phyloP scores from a whole-genome alignment of 2,888 invertebrate genomes.

The Agriotes lineatus region DNA sequence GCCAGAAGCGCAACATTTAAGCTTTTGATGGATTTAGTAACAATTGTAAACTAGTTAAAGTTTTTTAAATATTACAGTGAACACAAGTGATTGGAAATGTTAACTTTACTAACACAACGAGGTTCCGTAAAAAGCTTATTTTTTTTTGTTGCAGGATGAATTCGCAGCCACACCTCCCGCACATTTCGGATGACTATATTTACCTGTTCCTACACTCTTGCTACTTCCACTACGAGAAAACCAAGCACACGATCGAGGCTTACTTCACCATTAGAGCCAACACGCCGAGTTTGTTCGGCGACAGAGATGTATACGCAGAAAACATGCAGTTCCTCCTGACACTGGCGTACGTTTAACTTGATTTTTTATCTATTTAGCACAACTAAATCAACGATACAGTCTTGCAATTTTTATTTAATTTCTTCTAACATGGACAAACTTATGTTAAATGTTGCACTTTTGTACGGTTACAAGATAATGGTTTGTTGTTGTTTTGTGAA shows the following conservation, averaged over 20 bases:
- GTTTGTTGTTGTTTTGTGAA: too few species aligned
- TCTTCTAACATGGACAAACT: too few species aligned
- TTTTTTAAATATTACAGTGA: too few species aligned
- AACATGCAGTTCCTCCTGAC: conserved; percentile 70
- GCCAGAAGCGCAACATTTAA: too few species aligned
- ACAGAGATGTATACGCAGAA: conserved; percentile 69
- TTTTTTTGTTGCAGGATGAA: conserved; percentile 69
- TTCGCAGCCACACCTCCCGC: conserved; percentile 72
- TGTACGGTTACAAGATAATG: too few species aligned
- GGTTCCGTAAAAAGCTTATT: too few species aligned
- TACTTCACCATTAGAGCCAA: conserved; percentile 72
- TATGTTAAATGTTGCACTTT: too few species aligned
- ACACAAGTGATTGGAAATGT: too few species aligned
- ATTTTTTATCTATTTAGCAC: too few species aligned
- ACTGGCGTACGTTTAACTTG: conserved; percentile 70
- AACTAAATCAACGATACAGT: not conserved
- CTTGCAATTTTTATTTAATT: not conserved
- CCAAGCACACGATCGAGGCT: conserved; percentile 67
- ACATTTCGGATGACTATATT: conserved; percentile 74
- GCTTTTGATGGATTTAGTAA: too few species aligned
- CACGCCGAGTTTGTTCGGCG: conserved; percentile 72
- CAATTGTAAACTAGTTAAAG: too few species aligned
- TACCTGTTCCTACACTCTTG: conserved; percentile 75
- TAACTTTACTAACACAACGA: too few species aligned
- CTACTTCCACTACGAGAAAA: conserved; percentile 65